Evolutionary conservation across 2,888 invertebrate genomes (phyloP).

Genomic region (Hypena proboscidalis): DNA sequence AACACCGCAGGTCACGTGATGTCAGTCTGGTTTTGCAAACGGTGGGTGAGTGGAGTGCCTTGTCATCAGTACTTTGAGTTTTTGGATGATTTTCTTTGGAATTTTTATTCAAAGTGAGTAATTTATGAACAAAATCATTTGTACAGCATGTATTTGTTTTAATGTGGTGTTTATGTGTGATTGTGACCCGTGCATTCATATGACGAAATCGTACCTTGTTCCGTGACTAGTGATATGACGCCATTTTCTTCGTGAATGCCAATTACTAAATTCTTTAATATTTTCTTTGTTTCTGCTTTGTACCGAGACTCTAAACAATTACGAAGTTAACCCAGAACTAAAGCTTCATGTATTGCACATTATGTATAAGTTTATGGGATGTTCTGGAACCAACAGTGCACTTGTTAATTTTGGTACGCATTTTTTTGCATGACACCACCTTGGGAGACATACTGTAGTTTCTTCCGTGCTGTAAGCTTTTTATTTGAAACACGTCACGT

Average conservation of each 20-base stretch:
- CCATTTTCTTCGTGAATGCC: slow-evolving; percentile 86
- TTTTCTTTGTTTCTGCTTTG: slow-evolving; percentile 67
- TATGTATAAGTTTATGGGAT: slow-evolving; percentile 39
- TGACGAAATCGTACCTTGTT: slow-evolving; percentile 84
- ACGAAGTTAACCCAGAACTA: slow-evolving; percentile 38
- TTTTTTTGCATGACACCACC: slow-evolving; percentile 76
- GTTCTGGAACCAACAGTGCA: slow-evolving; percentile 39
- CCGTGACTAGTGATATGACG: slow-evolving; percentile 85
- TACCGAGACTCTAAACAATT: slow-evolving; percentile 32
- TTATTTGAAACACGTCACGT: slow-evolving; percentile 4
- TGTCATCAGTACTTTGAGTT: slow-evolving; percentile 84
- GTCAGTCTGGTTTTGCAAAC: slow-evolving; percentile 82
- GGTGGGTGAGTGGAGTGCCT: slow-evolving; percentile 86
- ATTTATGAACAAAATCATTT: slow-evolving; percentile 64
- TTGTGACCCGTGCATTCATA: slow-evolving; percentile 68
- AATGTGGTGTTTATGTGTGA: slow-evolving; percentile 65
- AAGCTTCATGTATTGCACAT: slow-evolving; percentile 40
- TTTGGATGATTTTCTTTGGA: slow-evolving; percentile 85
- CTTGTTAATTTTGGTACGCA: slow-evolving; percentile 61
- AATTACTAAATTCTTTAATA: slow-evolving; percentile 80
- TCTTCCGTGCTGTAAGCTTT: slow-evolving; percentile 37
- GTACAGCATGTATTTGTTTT: slow-evolving; percentile 61
- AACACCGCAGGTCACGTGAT: slow-evolving; percentile 64
- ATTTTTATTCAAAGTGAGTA: slow-evolving; percentile 85
- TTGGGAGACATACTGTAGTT: slow-evolving; percentile 63